A percentile compares a stretch with the other conserved stretches of the same genome.
phyloP scores from a whole-genome alignment of 2,888 invertebrate genomes.

The Platerodrilus igneus region DNA sequence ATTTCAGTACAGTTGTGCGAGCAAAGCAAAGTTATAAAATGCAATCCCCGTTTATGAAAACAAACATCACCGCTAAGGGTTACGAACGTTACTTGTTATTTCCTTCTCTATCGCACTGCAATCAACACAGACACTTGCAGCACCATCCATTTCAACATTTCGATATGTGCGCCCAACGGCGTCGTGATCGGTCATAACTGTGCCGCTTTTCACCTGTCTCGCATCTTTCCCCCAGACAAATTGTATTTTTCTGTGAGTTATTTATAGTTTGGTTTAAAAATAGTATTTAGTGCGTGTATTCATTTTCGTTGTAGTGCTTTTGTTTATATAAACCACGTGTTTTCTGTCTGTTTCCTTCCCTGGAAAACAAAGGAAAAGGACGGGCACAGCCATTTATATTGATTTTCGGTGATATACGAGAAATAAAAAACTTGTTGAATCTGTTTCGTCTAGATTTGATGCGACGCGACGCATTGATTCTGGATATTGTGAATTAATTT shows the following conservation, averaged over 20 bases:
- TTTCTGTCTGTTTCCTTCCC: conserved; percentile 44
- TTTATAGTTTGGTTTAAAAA: not conserved
- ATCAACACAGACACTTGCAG: conserved; percentile 33
- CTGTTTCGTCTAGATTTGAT: conserved; percentile 35
- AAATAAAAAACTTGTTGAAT: conserved; percentile 55
- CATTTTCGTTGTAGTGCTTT: conserved; percentile 19
- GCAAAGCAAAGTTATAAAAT: conserved; percentile 1
- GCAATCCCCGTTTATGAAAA: conserved; percentile 15
- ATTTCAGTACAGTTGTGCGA: too few relatives aligned
- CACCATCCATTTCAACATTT: conserved; percentile 32
- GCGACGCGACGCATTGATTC: conserved; percentile 7
- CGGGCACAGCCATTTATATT: conserved; percentile 49
- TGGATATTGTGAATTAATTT: conserved; percentile 1
- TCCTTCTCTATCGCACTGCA: conserved; percentile 27
- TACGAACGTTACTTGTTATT: conserved; percentile 22
- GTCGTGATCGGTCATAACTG: conserved; percentile 23
- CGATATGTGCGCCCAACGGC: conserved; percentile 29
- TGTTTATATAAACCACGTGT: conserved; percentile 37
- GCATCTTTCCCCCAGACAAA: conserved; percentile 15
- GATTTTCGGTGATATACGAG: conserved; percentile 50
- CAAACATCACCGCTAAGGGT: conserved; percentile 23
- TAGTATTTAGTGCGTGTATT: conserved; percentile 20
- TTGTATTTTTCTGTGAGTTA: conserved; percentile 10
- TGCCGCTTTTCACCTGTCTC: conserved; percentile 23
- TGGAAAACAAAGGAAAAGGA: conserved; percentile 49